Evolutionary conservation across 2,888 invertebrate genomes (phyloP).

Genomic region (Cerastoderma edule): DNA sequence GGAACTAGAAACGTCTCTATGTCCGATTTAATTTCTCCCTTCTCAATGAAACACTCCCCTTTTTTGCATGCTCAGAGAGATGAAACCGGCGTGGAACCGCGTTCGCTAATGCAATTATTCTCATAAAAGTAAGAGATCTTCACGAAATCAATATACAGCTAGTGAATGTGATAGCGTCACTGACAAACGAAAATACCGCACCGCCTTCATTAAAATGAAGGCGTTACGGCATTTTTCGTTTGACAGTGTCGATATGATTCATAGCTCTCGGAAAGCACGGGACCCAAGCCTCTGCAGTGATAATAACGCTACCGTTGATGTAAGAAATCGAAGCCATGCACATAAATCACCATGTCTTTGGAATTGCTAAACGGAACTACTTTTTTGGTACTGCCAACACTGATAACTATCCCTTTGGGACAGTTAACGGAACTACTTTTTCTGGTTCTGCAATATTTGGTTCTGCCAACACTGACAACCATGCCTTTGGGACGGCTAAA

Average conservation of each 20-base stretch:
- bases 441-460: no score
- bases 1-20: slow-evolving; percentile 22
- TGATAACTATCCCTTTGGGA: no score
- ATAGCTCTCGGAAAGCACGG: slow-evolving; percentile 5
- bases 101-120: slow-evolving; percentile 57
- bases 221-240: no score
- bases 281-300: neutral
- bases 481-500: no score
- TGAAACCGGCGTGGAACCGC: slow-evolving; percentile 43
- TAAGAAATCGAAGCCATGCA: slow-evolving; percentile 11
- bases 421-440: no score
- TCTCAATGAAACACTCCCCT: slow-evolving; percentile 29
- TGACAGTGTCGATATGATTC: slow-evolving; percentile 15
- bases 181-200: neutral
- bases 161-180: slow-evolving; percentile 6
- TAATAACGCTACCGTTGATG: slow-evolving; percentile 18
- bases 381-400: no score
- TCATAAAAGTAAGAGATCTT: slow-evolving; percentile 55
- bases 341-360: slow-evolving; percentile 11
- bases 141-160: slow-evolving; percentile 47
- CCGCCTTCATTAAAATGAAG: no score
- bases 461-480: no score
- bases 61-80: slow-evolving; percentile 43
- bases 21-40: slow-evolving; percentile 36
- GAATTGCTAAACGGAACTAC: slow-evolving; percentile 8